These are phyloP conservation scores for Lasioglossum baleicum DNA, from an alignment of 1,140 invertebrate genomes.

Conservation along the genomic window DNA sequence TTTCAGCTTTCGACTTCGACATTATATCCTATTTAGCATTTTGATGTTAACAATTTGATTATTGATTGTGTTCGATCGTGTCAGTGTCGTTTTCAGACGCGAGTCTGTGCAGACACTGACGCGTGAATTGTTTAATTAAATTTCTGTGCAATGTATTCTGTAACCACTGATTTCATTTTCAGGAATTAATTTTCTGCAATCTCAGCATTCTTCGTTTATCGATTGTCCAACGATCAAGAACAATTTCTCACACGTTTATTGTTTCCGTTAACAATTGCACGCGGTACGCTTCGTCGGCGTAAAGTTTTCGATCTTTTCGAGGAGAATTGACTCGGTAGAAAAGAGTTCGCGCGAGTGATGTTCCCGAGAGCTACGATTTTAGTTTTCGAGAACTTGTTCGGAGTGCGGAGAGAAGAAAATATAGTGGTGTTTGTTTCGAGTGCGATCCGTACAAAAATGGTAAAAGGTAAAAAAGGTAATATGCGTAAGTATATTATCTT, in stretches of 20 bases:
- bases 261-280: neutral
- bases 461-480: conserved; percentile 29
- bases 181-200: neutral
- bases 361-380: conserved; percentile 27
- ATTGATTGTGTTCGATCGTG: neutral
- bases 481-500: conserved; percentile 75
- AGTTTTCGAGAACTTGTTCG: conserved; percentile 6
- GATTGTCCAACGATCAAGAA: no score
- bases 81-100: neutral
- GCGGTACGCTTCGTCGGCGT: no score
- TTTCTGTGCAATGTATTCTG: no score
- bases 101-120: no score
- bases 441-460: neutral
- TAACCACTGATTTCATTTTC: neutral
- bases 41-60: neutral
- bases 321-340: neutral
- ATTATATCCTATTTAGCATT: neutral
- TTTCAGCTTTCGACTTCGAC: neutral
- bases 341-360: no score
- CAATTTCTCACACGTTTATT: neutral
- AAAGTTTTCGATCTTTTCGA: neutral
- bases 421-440: conserved; percentile 18
- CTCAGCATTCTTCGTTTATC: no score
- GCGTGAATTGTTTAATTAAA: neutral
- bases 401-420: conserved; percentile 29